Evolutionary conservation across 2,888 invertebrate species (phyloP).

Genomic region (Melanchra persicariae): DNA sequence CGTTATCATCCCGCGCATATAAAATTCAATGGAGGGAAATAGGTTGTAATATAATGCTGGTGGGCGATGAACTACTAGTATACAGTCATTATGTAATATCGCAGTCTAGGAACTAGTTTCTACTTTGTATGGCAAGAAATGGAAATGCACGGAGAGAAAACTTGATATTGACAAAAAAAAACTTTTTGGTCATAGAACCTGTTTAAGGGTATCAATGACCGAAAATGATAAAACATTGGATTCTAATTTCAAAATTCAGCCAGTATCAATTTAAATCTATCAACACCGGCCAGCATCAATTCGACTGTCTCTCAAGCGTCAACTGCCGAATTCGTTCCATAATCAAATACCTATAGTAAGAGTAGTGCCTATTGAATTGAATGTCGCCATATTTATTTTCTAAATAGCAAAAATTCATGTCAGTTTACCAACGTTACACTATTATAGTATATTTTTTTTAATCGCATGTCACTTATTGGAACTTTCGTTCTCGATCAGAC

Average conservation of each 20-base stretch:
- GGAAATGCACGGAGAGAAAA: slow-evolving; percentile 12
- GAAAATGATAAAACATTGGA: slow-evolving; percentile 7
- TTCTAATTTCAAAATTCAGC: slow-evolving; percentile 44
- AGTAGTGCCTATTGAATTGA: slow-evolving; percentile 36
- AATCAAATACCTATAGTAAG: slow-evolving; percentile 55
- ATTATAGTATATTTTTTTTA: slow-evolving; percentile 45
- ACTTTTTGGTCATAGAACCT: not conserved
- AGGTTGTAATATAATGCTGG: slow-evolving; percentile 50
- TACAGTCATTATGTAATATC: slow-evolving; percentile 43
- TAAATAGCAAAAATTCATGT: slow-evolving; percentile 40
- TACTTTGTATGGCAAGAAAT: slow-evolving; percentile 1
- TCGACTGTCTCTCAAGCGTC: slow-evolving; percentile 31
- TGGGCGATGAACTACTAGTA: slow-evolving; percentile 56
- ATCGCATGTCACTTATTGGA: slow-evolving; percentile 56
- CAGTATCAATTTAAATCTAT: slow-evolving; percentile 61
- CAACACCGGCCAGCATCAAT: slow-evolving; percentile 52
- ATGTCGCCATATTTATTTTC: slow-evolving; percentile 56
- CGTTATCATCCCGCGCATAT: slow-evolving; percentile 56
- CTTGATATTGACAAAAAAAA: not conserved
- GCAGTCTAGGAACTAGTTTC: slow-evolving; percentile 33
- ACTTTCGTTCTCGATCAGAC: slow-evolving; percentile 64
- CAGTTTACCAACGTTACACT: slow-evolving; percentile 48
- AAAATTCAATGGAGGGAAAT: slow-evolving; percentile 53
- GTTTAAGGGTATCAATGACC: slow-evolving; percentile 15
- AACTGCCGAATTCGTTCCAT: slow-evolving; percentile 54